Evolutionary conservation across 1,140 invertebrate species (phyloP), one percentile per base, ranked within the genome.

Genomic region (Eriosoma lanigerum): DNA sequence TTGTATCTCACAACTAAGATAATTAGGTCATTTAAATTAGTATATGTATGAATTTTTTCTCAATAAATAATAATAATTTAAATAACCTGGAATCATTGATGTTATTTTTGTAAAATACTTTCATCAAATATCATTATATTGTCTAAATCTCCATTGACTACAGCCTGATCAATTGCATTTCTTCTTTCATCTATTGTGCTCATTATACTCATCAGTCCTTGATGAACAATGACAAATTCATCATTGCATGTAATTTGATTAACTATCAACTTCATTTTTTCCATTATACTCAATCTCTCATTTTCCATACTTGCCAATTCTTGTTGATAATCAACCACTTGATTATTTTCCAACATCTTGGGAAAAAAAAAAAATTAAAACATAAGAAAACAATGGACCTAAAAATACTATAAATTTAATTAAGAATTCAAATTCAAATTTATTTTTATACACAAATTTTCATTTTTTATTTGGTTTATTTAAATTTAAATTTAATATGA

Each of bases 91-190:
- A 17, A 17, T 29, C 48, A 26, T 3, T 70, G 9, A 26, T 19
- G 26, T 78, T 38, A 19, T 60, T 78, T 78, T 78, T 21, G 32
- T 38, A 78, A 78, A 78, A 78, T 78, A 62, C 73, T 78, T n/a
- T 78, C 73, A 46, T 78, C 73, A 60, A 78, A 78, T 46, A 78
- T 78, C 32, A 78, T 60, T n/a, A 78, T 78, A 60, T 60, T 78
- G 26, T 78, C 73, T 48, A 78, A 60, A 62, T 78, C 73, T 10
- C 73, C 73, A 48, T 78, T 78, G 9, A 78, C 54, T 46, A 78
- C 73, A 12, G 73, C 73, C 60, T 78, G 73, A 44, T 78, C 21
- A 4, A 78, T 78, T 44, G 38, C 73, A 60, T 78, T 78, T 15
- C 73, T 78, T 19, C 73, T 46, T 46, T 78, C 54, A 48, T 78